Base-by-base conservation (phyloP, 2,888 invertebrate species). In the Malacosoma neustria region DNA sequence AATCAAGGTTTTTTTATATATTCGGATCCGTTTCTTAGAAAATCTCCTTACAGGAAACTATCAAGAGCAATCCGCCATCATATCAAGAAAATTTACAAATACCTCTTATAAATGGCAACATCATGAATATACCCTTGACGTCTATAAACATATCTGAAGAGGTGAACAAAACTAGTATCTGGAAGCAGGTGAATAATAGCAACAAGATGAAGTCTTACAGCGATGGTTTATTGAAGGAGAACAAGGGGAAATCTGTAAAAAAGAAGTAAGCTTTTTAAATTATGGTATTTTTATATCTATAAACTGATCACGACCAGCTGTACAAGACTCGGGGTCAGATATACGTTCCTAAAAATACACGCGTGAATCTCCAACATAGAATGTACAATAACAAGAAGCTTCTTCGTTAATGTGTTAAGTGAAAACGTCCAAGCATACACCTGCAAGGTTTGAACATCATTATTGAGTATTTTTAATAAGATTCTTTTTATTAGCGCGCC, bases 141-240 rank as follows among this genome's bases (percentile, higher is more conserved):
- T 92, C 93, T 29, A 94, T 96, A 54, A 96, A 96, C 69, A 94
- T 97, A 63, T 93, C 96, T 4, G 97, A 98, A 70, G 98, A 98
- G 74, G 94, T 98, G 39, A 93, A 96, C 65, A 95, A 95, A 72
- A 93, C 94, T 14, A 94, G 96, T 22, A 93, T 98, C 61, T 98
- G 98, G 98, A 94, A 95, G 62, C 94, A 95, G 75, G 93, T 95
- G 9, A 95, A 94, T 67, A 91, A 91, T 57, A 87, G 87, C 45
- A 91, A 90, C 61, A 79, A 86, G 41, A 86, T 84, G 48, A 81
- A 69, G 42, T 64, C 47, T 37, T 52, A 56, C 33, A 57, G 46
- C 32, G 73, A 85, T 34, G 60, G 22, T 7, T 22, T 9, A 4
- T 5, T 59, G 46, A 75, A 76, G 51, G 80, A 74, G 43, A 45